Base-by-base conservation (phyloP, 1,140 invertebrate genomes). In the Drosophila nasuta region DNA sequence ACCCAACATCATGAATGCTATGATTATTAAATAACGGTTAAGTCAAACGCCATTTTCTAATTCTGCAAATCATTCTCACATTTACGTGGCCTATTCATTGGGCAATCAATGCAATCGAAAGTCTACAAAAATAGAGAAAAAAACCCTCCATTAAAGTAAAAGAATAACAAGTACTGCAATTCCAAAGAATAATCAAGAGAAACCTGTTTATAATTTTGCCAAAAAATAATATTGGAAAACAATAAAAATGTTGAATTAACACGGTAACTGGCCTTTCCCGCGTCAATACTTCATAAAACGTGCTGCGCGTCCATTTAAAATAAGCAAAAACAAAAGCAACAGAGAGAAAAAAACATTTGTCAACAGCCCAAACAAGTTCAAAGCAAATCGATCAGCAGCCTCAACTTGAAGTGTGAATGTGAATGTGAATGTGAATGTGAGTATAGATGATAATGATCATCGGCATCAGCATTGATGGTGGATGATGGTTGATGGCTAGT, bases 1-100 rank as follows among this genome's bases (percentile, higher is more conserved):
- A 67, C 74, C 69, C 63, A 71, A 64, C 63, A 71, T 75, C 48
- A 73, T 77, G 64, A 67, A 60, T 77, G 58, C 76, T 86, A 46
- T 79, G 83, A 75, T 85, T 88, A 83, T 88, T 88, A 85, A 88
- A 88, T 89, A 88, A 85, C 83, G 77, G 85, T 89, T 85, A 89
- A 89, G 68, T 70, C 83, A 83, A 88, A 67, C 76, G 85, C 52
- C 75, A 88, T 88, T 88, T 81, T 67, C 20, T 35, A 46, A 89
- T 89, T 81, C 66, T 85, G 85, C 85, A 89, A 88, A 75, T 88
- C 85, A 88, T 88, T 89, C 85, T 79, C 77, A 62, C 67, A 83
- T 81, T 80, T 69, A 45, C 54, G 10, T 77, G 79, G 79, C 67
- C 88, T 79, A 76, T 59, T 67, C n/a, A 13, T 65, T 79, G 51